Percentiles rank a stretch among this genome's conserved stretches.
Conservation (phyloP, 2,888 invertebrate species). For the Dicroscelio sp. region DNA sequence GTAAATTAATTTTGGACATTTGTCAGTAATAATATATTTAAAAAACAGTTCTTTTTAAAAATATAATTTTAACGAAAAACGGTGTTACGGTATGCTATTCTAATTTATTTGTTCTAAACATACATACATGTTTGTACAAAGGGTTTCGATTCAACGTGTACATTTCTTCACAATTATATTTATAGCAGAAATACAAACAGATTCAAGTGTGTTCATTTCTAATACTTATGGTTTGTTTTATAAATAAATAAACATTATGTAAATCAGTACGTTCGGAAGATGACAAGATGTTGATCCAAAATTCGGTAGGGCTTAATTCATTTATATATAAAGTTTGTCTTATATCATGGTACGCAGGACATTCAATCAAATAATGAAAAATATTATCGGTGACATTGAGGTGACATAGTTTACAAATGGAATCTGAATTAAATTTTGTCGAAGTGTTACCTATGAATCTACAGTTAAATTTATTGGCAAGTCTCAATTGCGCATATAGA, state of each 20-base stretch:
- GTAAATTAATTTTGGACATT: no score
- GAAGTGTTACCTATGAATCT: not conserved
- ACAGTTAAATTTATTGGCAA: not conserved
- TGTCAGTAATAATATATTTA: no score
- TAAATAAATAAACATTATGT: not conserved
- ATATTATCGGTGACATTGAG: not conserved
- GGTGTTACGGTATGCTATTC: no score
- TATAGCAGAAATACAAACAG: no score
- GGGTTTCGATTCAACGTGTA: no score
- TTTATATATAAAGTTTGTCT: not conserved
- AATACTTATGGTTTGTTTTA: no score
- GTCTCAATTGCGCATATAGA: not conserved
- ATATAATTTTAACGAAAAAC: no score
- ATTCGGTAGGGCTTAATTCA: not conserved
- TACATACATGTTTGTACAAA: no score
- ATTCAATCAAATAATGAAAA: not conserved
- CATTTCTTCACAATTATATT: no score
- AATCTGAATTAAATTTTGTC: not conserved
- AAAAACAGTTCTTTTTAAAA: no score
- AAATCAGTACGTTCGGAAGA: not conserved
- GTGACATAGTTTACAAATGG: not conserved
- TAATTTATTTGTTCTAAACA: no score
- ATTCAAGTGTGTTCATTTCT: no score
- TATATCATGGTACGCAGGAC: not conserved
- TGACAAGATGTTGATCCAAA: not conserved